Conservation (phyloP, 2,888 invertebrate species). For the Nemotelus nigrinus region DNA sequence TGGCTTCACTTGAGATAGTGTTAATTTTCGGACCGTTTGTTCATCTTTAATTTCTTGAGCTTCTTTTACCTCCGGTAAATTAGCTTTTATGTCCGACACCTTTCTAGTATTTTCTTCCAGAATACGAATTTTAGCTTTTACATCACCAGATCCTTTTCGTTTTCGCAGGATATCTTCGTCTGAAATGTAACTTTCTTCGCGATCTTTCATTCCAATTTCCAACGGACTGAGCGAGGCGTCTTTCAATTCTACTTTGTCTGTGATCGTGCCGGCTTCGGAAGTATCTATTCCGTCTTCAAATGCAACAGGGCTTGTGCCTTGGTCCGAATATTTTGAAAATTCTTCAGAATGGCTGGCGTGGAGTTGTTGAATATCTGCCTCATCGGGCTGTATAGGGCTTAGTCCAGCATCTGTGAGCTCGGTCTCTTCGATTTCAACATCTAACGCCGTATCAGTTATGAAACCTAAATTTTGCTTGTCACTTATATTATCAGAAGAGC, state of each 20-base stretch:
- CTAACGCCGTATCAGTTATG: constrained; percentile 65
- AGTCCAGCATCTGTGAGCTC: constrained; percentile 69
- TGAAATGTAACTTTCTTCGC: constrained; percentile 52
- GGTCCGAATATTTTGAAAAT: constrained; percentile 64
- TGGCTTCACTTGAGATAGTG: background rate
- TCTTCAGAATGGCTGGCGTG: constrained; percentile 62
- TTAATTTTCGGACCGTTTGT: background rate
- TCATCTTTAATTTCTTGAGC: constrained; percentile 50
- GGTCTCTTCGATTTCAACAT: constrained; percentile 65
- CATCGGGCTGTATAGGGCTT: constrained; percentile 69
- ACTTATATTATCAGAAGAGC: constrained; percentile 56
- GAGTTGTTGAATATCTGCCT: constrained; percentile 60
- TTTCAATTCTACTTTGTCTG: constrained; percentile 67
- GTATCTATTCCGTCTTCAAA: constrained; percentile 66
- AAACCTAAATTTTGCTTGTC: constrained; percentile 57
- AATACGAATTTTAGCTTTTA: constrained; percentile 68
- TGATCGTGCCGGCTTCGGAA: constrained; percentile 67
- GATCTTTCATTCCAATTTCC: constrained; percentile 56
- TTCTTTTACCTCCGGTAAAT: constrained; percentile 56
- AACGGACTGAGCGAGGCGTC: constrained; percentile 69
- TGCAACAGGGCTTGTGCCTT: constrained; percentile 67
- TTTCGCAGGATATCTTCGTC: constrained; percentile 62
- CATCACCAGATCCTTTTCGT: constrained; percentile 67
- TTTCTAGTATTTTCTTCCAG: constrained; percentile 66
- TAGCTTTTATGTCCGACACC: constrained; percentile 58